Percentiles rank a stretch among this genome's conserved stretches.
Evolutionary conservation across 2,797 vertebrate genomes (phyloP).

Genomic region (Eremophila alpestris): DNA sequence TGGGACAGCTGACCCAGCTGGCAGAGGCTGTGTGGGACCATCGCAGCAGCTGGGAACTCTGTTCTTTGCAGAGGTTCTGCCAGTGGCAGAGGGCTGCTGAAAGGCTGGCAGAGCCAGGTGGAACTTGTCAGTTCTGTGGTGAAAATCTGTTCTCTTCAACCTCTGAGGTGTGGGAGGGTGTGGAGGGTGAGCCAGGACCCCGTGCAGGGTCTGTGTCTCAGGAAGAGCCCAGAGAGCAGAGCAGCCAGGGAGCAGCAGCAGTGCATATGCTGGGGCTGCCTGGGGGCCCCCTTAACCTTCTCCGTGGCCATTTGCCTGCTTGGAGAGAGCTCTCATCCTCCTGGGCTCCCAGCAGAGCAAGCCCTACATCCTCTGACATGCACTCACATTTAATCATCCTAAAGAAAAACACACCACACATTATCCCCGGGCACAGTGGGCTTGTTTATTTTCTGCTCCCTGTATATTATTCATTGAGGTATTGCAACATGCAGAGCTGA

Average conservation of each 20-base stretch:
- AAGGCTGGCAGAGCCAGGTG: not conserved
- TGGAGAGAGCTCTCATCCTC: not conserved
- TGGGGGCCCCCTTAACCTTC: constrained; percentile 23
- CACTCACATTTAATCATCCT: constrained; percentile 54
- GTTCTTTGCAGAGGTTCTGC: not conserved
- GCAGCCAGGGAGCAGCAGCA: not conserved
- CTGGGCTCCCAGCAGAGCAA: not conserved
- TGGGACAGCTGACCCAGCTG: not conserved
- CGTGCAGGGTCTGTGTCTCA: not conserved
- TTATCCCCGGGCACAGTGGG: not conserved
- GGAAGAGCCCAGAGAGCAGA: not conserved
- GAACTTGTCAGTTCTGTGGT: not conserved
- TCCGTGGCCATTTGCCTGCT: not conserved
- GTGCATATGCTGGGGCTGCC: not conserved
- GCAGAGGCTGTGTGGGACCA: not conserved
- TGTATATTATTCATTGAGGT: constrained; percentile 43
- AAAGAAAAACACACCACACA: constrained; percentile 1
- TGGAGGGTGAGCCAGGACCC: not conserved
- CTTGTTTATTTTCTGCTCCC: constrained; percentile 46
- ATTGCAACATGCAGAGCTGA: constrained; percentile 23
- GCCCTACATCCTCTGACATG: constrained; percentile 25
- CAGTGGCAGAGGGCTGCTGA: not conserved
- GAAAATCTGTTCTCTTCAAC: not conserved
- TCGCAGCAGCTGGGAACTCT: not conserved
- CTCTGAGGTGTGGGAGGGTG: not conserved